Evolutionary conservation across 2,888 invertebrate genomes (phyloP).

Genomic region (Spilosoma lubricipeda): DNA sequence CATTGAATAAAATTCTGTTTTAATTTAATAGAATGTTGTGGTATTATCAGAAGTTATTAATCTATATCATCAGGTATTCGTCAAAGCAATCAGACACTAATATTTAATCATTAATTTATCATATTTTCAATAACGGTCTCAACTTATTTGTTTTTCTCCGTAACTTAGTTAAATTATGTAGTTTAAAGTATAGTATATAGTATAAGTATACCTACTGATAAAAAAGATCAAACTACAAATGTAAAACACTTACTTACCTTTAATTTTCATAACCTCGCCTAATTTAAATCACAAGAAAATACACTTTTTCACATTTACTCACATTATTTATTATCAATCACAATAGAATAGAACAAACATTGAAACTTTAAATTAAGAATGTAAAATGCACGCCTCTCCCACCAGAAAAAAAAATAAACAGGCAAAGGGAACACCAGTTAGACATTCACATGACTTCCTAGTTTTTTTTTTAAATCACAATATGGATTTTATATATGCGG

Average conservation of each 20-base stretch:
- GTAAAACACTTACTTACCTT: neutral
- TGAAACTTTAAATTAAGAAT: neutral
- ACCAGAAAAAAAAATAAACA: neutral
- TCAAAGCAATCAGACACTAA: too few relatives aligned
- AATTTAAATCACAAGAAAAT: neutral
- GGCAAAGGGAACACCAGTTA: neutral
- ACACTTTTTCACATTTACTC: neutral
- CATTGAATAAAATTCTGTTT: too few relatives aligned
- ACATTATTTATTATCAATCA: neutral
- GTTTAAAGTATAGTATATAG: too few relatives aligned
- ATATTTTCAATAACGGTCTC: neutral
- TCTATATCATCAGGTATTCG: too few relatives aligned
- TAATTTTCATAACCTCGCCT: neutral
- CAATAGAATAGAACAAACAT: neutral
- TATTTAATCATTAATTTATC: too few relatives aligned
- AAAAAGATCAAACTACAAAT: neutral
- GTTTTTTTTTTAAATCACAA: neutral
- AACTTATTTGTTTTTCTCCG: neutral
- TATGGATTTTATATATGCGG: neutral
- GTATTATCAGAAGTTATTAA: too few relatives aligned
- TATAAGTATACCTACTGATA: too few relatives aligned
- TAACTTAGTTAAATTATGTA: too few relatives aligned
- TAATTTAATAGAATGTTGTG: too few relatives aligned
- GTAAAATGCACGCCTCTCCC: neutral
- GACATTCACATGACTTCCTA: neutral